Evolutionary conservation across 2,888 invertebrate genomes (phyloP), one percentile per base, ranked within the genome.

Genomic region (Globia sparganii): DNA sequence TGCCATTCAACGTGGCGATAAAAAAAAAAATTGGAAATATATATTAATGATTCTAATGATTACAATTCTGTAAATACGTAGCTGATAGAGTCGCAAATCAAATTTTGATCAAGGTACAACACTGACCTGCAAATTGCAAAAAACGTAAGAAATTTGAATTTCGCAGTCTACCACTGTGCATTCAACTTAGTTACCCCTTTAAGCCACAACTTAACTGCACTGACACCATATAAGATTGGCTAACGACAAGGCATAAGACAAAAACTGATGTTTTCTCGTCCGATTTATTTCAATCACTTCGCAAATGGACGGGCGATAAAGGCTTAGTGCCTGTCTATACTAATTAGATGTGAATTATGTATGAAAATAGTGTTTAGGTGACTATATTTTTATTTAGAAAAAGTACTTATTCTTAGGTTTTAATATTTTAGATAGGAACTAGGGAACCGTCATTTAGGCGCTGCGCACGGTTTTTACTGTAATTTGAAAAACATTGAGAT

Each of bases 271-370:
- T 78, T 83, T 78, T 74, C 34, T 67, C 81, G 72, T 65, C 83
- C 84, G 90, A 92, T 92, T 92, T 92, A 92, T 91, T 89, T 88
- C 90, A 89, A 92, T 90, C 87, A 86, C 89, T 84, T 70, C 67
- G 83, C 76, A 84, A 89, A 89, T 86, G 87, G 84, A 70, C 75
- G 67, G 64, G 28, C 73, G 72, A 87, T 85, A 85, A 87, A 85
- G 62, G 46, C 79, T 80, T 80, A 86, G 78, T 76, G 69, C 40
- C 67, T 86, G 77, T 74, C 37, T 61, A 68, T 62, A 80, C 81
- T 88, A 88, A 88, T 88, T 82, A 88, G 62, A 80, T 78, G 77
- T 84, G 76, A 80, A 76, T 80, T 80, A 79, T 75, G 67, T 77
- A 72, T 81, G 68, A 75, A 77, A 75, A 80, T 62, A 65, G 34